Base-by-base conservation (phyloP, 1,140 invertebrate genomes). In the Lordiphosa mommai region DNA sequence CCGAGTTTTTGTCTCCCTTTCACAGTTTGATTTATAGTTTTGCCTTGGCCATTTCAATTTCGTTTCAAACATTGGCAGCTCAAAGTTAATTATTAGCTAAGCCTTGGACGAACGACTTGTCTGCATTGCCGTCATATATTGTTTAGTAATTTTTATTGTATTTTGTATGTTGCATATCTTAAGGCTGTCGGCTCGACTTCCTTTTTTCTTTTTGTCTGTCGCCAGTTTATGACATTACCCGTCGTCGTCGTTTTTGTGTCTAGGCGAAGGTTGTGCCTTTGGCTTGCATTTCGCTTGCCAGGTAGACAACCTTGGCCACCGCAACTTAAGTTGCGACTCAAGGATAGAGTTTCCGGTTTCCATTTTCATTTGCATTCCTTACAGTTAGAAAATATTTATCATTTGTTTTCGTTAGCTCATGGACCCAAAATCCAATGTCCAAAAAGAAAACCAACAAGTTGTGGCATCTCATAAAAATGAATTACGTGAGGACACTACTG, bases 401-500 rank as follows among this genome's bases (percentile, higher is more conserved):
- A 82, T 82, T 82, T 84, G 67, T 82, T 84, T 76, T 71, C 67
- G 77, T 82, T 82, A 66, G 67, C 43, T 49, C 47, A 34, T 43
- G 14, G 34, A 20, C 37, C 41, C 30, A 47, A 53, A 47, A 44
- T 49, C 47, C 38, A 55, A 59, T 61, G 57, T 70, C 64, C 64
- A 56, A 32, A 32, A 49, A n/a, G n/a, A n/a, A 47, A 73, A 43
- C 70, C 58, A 70, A 61, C 51, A 70, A 76, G 57, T 79, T 70
- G 73, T 69, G 68, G 73, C 73, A 76, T 52, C 73, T 76, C 71
- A 80, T 82, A 82, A 82, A 82, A 82, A 76, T 82, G 77, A 82
- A 82, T 82, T 82, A 82, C 76, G 48, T 68, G 47, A 37, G 43
- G 17, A 13, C 23, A 27, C 23, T 27, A 27, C 23, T 27, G 4